Evolutionary conservation across 37 sponge, comb jelly and placozoan species (phyloP), one percentile per base, ranked within the genome.

Genomic region (Lycopodina hypogea): DNA sequence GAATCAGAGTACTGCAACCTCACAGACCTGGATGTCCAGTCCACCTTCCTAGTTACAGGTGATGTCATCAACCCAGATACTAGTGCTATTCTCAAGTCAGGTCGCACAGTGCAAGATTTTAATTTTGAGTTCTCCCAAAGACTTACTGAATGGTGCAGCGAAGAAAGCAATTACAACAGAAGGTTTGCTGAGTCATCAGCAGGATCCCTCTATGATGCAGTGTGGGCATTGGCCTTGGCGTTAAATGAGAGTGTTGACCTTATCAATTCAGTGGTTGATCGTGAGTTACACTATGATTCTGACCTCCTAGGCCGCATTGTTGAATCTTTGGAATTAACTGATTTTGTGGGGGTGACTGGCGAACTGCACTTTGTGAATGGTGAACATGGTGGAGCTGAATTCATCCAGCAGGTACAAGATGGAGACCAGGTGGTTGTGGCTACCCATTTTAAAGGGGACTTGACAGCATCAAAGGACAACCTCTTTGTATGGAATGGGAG

Each of bases 131-230:
- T 60, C 42, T 22, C 6, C 22, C 1, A 18, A 4, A 36, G 63
- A 37, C 42, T 76, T 6, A 34, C 4, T 2, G 4, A 14, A 4
- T 76, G 76, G 76, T 76, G 76, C 33, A 56, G 40, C 19, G n/a
- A 7, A 28, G 67, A 66, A 21, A 17, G 36, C 37, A 7, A 26
- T 32, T 14, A 6, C 14, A 28, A 23, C 3, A 39, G 72, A 21
- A 74, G 19, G 6, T 7, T 15, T 30, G 60, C 63, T 12, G 37
- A 76, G 6, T 11, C 63, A 40, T 40, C 28, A 19, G 34, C 37
- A 33, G 76, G 42, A 18, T 34, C 76, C 45, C 28, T 56, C 39
- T 76, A 76, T 76, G 76, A 76, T 76, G 60, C 63, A 2, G 42
- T 76, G 3, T 57, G 56, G 56, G 39, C 76, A 32, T 36, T 76